Percentiles rank a stretch among this genome's conserved stretches.
phyloP scores from a whole-genome alignment of 2,113 vertebrate genomes.

The Pangasianodon hypophthalmus region DNA sequence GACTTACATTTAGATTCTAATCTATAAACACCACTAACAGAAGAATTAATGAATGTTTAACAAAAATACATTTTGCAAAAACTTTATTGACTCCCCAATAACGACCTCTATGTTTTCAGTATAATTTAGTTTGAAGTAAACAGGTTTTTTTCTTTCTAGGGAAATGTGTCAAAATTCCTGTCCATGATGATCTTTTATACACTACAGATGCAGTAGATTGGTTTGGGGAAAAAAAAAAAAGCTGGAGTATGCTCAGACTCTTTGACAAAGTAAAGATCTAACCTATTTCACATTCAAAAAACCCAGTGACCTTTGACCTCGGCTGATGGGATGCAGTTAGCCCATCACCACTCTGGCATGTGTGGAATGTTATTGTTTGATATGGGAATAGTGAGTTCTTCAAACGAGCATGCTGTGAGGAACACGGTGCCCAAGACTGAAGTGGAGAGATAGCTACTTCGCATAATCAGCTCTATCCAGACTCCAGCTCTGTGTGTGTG shows the following conservation, averaged over 20 bases:
- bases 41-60: not conserved
- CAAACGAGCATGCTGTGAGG: slow-evolving; percentile 31
- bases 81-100: not conserved
- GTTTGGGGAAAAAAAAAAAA: not conserved
- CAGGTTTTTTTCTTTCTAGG: not conserved
- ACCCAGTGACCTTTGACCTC: slow-evolving; percentile 48
- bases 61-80: not conserved
- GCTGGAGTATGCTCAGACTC: not conserved
- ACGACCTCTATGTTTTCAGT: not conserved
- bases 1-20: not conserved
- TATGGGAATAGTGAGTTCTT: slow-evolving; percentile 44
- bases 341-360: slow-evolving; percentile 62
- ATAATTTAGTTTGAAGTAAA: not conserved
- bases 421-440: not conserved
- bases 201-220: not conserved
- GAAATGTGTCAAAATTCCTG: not conserved
- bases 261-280: slow-evolving; percentile 6
- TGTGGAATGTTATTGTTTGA: slow-evolving; percentile 66
- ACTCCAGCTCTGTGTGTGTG: not conserved
- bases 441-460: slow-evolving; percentile 4
- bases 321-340: slow-evolving; percentile 49
- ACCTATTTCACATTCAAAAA: slow-evolving; percentile 40
- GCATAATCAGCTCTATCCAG: not conserved
- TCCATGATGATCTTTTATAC: not conserved
- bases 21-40: not conserved